phyloP scores from a whole-genome alignment of 64 coral and sea anemone genomes.

The Dendrophyllia cribrosa region DNA sequence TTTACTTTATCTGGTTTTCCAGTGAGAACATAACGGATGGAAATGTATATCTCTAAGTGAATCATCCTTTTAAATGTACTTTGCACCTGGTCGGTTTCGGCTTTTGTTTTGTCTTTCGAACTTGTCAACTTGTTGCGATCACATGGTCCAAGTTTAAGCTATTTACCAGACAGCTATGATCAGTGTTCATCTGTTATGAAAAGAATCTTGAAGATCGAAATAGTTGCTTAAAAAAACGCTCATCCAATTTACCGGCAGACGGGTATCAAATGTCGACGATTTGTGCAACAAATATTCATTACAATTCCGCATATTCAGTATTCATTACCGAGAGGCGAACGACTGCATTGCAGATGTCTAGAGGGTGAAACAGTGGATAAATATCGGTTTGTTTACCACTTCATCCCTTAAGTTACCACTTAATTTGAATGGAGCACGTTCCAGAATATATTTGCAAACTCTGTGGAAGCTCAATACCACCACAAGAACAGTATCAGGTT shows the following conservation, averaged over 20 bases:
- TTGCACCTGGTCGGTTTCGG: background rate
- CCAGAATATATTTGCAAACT: constrained; percentile 49
- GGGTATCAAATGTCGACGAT: constrained; percentile 38
- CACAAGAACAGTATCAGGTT: constrained; percentile 44
- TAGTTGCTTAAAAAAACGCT: background rate
- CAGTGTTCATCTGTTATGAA: background rate
- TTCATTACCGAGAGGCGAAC: background rate
- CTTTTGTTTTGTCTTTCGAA: background rate
- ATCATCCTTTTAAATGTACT: background rate
- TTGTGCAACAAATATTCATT: constrained; percentile 12
- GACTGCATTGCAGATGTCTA: background rate
- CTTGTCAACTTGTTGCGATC: background rate
- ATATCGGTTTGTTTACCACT: constrained; percentile 1
- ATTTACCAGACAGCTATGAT: background rate
- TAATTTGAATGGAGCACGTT: constrained; percentile 31
- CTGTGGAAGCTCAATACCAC: constrained; percentile 24
- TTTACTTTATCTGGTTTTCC: constrained; percentile 1
- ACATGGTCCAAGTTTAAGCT: background rate
- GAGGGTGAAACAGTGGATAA: background rate
- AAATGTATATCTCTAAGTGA: background rate
- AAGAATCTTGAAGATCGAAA: background rate
- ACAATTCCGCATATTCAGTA: constrained; percentile 11
- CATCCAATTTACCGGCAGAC: background rate
- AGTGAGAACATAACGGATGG: background rate
- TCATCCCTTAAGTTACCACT: background rate